These are phyloP conservation scores for Eulemur coronatus DNA, from an alignment of 2,797 vertebrate genomes.

Conservation along the genomic window DNA sequence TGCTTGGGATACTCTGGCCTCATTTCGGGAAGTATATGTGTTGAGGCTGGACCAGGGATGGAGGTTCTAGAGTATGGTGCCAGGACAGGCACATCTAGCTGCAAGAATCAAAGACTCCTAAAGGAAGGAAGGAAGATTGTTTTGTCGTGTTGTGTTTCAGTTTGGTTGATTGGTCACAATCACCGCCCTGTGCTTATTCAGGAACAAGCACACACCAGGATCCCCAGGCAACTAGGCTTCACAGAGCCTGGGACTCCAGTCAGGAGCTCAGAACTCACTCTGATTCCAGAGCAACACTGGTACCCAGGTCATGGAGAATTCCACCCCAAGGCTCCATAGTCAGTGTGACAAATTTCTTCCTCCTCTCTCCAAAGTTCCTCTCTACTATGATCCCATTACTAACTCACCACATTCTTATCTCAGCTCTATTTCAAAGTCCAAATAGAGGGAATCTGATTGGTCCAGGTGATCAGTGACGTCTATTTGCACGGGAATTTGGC, in stretches of 20 bases:
- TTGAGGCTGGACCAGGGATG: not conserved
- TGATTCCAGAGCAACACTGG: not conserved
- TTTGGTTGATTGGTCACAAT: not conserved
- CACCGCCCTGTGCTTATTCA: not conserved
- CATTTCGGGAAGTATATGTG: not conserved
- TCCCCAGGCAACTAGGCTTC: not conserved
- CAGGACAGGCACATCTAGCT: not conserved
- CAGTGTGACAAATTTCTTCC: not conserved
- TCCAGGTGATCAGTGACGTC: not conserved
- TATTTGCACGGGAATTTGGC: not conserved
- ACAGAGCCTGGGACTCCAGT: not conserved
- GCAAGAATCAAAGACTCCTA: not conserved
- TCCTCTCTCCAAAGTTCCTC: not conserved
- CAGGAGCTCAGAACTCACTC: not conserved
- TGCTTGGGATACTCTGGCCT: not conserved
- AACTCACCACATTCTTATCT: not conserved
- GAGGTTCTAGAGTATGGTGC: not conserved
- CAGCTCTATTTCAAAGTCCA: not conserved
- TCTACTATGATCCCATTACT: not conserved
- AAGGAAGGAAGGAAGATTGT: not conserved
- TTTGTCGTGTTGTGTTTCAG: not conserved
- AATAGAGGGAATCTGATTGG: not conserved
- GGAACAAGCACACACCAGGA: not conserved
- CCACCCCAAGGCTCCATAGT: not conserved
- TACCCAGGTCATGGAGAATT: not conserved